A percentile compares a stretch with the other conserved stretches of the same genome.
phyloP scores from a whole-genome alignment of 2,797 vertebrate species.

The Pampus argenteus region DNA sequence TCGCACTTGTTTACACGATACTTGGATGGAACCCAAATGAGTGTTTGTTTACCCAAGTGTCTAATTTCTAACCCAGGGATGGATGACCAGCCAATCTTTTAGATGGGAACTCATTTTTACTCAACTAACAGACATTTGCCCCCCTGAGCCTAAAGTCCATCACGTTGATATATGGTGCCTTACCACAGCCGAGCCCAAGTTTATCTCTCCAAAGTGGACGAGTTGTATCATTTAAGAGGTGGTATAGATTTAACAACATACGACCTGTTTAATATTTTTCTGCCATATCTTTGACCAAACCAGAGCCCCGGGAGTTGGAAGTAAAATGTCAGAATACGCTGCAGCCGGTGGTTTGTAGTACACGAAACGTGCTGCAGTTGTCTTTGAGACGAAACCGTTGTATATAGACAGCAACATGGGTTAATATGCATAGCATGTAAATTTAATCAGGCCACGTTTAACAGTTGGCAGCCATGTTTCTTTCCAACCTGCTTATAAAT shows the following conservation, averaged over 20 bases:
- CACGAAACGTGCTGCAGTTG: slow-evolving; percentile 18
- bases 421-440: slow-evolving; percentile 43
- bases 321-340: slow-evolving; percentile 21
- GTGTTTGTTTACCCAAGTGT: slow-evolving; percentile 57
- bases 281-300: slow-evolving; percentile 66
- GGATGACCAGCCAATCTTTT: slow-evolving; percentile 33
- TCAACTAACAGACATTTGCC: slow-evolving; percentile 13
- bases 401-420: slow-evolving; percentile 38
- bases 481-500: slow-evolving; percentile 50
- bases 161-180: slow-evolving; percentile 69
- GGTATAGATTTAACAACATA: neutral
- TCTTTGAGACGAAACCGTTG: slow-evolving; percentile 51
- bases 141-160: slow-evolving; percentile 31
- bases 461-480: slow-evolving; percentile 30
- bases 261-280: slow-evolving; percentile 23
- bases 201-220: slow-evolving; percentile 14
- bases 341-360: slow-evolving; percentile 14
- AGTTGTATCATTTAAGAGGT: slow-evolving; percentile 10
- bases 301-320: slow-evolving; percentile 12
- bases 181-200: slow-evolving; percentile 68
- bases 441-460: slow-evolving; percentile 39
- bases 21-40: slow-evolving; percentile 32
- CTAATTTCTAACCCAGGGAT: slow-evolving; percentile 66
- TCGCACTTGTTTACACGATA: slow-evolving; percentile 66
- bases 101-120: slow-evolving; percentile 18